Evolutionary conservation across 2,113 vertebrate genomes (phyloP), one percentile per base, ranked within the genome.

Genomic region (Podarcis muralis): DNA sequence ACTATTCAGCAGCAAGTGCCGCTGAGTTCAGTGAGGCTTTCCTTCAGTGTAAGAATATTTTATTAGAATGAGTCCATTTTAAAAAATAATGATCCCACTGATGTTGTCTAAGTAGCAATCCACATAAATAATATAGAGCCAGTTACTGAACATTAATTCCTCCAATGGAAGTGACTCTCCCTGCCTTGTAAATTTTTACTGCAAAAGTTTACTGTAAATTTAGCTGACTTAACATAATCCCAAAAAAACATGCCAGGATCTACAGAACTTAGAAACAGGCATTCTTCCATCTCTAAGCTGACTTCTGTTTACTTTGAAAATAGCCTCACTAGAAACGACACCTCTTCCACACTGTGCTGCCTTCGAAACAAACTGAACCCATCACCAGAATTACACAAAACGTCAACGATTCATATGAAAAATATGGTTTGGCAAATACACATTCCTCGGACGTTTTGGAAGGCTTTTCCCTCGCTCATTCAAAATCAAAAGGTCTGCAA

Each of bases 111-210:
- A 43, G 3, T 12, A 87, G 72, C 83, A 75, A n/a, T 1, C 79
- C n/a, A 87, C 8, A 65, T 20, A 20, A 35, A 18, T 43, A 81
- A 25, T 62, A 85, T 85, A 89, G 85, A 37, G n/a, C 81, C 35
- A 65, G 80, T 6, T 3, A 77, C 18, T 9, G 0, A 0, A 8
- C 87, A 88, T 59, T 66, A 85, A 57, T 48, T 84, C 84, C 66
- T 87, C 53, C 8, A 43, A 92, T 76, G 35, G 66, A 11, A 20
- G n/a, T 18, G 35, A 32, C 76, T 88, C 71, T 0, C 87, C 86
- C 68, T 84, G 53, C 69, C 15, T 89, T 88, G 87, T 69, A 87
- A 87, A 2, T 35, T 53, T 66, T 87, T 35, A 40, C 40, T 76
- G 48, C 71, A 2, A 82, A 0, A 0, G 85, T 85, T 23, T 90